Evolutionary conservation across 2,113 vertebrate species (phyloP), one percentile per base, ranked within the genome.

Genomic region (Entelurus aequoreus): DNA sequence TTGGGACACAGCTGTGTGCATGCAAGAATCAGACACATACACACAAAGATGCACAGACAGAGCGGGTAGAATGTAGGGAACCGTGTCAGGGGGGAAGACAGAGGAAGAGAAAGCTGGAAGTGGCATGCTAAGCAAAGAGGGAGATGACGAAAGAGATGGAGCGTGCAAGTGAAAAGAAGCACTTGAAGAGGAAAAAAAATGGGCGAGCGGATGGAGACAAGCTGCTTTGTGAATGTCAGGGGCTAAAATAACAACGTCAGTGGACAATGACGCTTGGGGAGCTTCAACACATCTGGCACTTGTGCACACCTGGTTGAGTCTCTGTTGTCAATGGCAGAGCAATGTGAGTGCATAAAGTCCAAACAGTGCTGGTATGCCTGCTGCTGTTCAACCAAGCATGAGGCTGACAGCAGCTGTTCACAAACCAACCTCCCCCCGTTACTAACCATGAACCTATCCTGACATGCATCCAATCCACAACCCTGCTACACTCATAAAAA

Each of bases 1-100:
- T 62, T 76, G 79, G 85, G 68, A 78, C 77, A 71, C 79, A 84
- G 84, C 80, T 83, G 76, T 79, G 81, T 76, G 67, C 14, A 38
- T 54, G 54, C 0, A 56, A 40, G 69, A 63, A 59, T 5, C 52
- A 54, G 70, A 64, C 21, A 70, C 55, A 67, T 58, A 51, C 56
- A 69, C 28, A 47, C 63, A 74, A 68, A 68, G 60, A 67, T 60
- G 67, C 60, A 49, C 35, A 53, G 40, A 73, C 44, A 55, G 63
- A 40, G 35, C 21, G 62, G 58, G 62, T 15, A 54, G 55, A 60
- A 54, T 40, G 55, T n/a, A 49, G 19, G 59, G 65, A 72, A 35
- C 3, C 15, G 49, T 65, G 47, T 38, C 42, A n/a, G 38, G 44
- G 36, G n/a, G 37, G 54, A 56, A 65, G 55, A 47, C 15, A 21